Evolutionary conservation across 2,888 invertebrate species (phyloP), one percentile per base, ranked within the genome.

Genomic region (Melinaea marsaeus): DNA sequence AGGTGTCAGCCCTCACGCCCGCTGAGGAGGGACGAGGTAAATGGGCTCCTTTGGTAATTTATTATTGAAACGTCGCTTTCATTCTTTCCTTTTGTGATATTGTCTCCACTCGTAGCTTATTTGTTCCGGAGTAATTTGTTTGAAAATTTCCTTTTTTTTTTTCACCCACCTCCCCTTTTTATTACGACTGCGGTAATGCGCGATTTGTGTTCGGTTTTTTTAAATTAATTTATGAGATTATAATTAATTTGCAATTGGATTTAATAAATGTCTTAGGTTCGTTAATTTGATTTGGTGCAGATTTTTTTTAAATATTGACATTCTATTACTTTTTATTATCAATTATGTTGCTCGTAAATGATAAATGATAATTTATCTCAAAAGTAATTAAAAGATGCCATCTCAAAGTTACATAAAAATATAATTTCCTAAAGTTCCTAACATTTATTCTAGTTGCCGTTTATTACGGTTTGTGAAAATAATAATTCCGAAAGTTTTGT

Each of bases 11-110:
- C 75, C 79, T 79, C 79, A 75, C 77, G 79, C 78, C 76, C 73
- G 72, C 73, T 60, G 68, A 62, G 68, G 69, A 69, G 66, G 73
- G 72, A 64, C 65, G 68, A 71, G 72, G 70, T 67, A 67, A 73
- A 72, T 70, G 72, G 73, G 72, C 74, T 74, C 79, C 83, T 83
- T 81, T 84, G 81, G 84, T 86, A 86, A 86, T 86, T 86, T 86
- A 86, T 86, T 86, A 86, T 86, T 86, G 86, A 86, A 86, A 85
- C 81, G 80, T 81, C 80, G 80, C 81, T 79, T 83, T 78, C 78
- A 76, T 83, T 81, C 81, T 79, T 81, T 84, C 79, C 81, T 80
- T 81, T 83, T 82, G 81, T 84, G 81, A 85, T 84, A 85, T 82
- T 85, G 85, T 85, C 84, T 80, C 79, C 77, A 72, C 72, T 75